Evolutionary conservation across 2,888 invertebrate species (phyloP).

Genomic region (Aleiodes leptofemur): DNA sequence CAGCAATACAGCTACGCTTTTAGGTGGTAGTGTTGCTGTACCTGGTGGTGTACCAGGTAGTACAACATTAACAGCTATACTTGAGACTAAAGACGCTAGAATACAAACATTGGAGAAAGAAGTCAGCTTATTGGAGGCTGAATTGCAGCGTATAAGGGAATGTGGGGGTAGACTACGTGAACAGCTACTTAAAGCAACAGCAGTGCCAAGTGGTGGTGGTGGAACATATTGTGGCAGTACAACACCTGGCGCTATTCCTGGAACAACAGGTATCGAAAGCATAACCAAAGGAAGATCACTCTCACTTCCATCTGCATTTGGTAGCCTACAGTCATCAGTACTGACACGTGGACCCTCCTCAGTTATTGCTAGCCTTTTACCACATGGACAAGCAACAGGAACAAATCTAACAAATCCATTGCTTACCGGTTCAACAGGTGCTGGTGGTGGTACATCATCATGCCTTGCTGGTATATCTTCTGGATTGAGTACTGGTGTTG

Average conservation of each 20-base stretch:
- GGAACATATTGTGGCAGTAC: conserved; percentile 64
- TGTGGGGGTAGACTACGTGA: conserved; percentile 72
- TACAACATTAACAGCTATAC: conserved; percentile 86
- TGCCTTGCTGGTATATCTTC: conserved; percentile 69
- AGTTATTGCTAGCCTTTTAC: conserved; percentile 65
- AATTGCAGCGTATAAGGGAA: conserved; percentile 80
- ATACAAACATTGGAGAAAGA: conserved; percentile 92
- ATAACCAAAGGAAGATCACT: conserved; percentile 43
- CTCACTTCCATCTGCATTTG: conserved; percentile 60
- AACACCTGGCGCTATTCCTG: conserved; percentile 76
- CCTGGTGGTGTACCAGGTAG: conserved; percentile 77
- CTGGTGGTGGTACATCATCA: conserved; percentile 60
- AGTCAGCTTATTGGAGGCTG: conserved; percentile 87
- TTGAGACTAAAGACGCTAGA: conserved; percentile 91
- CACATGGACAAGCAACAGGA: conserved; percentile 61
- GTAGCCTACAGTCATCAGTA: conserved; percentile 64
- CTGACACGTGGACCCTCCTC: conserved; percentile 65
- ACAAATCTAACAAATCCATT: conserved; percentile 68
- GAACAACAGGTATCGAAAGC: conserved; percentile 65
- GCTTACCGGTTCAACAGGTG: conserved; percentile 69
- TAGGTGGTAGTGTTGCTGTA: conserved; percentile 72
- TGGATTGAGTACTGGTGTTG: conserved; percentile 69
- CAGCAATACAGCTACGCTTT: conserved; percentile 61
- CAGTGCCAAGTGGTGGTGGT: conserved; percentile 62
- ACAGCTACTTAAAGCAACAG: conserved; percentile 69